Evolutionary conservation across 2,888 invertebrate species (phyloP).

Genomic region (Synanthedon andrenaeformis): DNA sequence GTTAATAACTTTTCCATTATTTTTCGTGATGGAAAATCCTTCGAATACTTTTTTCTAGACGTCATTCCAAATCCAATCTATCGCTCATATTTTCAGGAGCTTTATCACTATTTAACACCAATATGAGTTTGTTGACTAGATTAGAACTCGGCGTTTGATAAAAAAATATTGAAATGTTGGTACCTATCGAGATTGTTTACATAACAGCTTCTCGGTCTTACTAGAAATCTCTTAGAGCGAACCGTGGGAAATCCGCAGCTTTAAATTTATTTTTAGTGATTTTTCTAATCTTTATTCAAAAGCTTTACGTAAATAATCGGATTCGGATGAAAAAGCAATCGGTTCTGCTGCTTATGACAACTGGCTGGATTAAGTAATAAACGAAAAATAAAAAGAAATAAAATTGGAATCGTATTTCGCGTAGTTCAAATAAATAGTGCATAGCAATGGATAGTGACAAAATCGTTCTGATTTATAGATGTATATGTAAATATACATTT

Average conservation of each 20-base stretch:
- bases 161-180: too few relatives aligned
- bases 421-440: constrained; percentile 41
- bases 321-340: constrained; percentile 40
- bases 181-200: too few relatives aligned
- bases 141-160: too few relatives aligned
- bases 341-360: constrained; percentile 40
- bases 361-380: constrained; percentile 20
- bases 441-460: constrained; percentile 25
- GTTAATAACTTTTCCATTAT: too few relatives aligned
- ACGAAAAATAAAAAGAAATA: constrained; percentile 19
- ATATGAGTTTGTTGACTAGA: too few relatives aligned
- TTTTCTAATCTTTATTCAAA: not conserved
- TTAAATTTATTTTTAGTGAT: constrained; percentile 16
- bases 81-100: too few relatives aligned
- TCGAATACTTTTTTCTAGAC: too few relatives aligned
- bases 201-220: too few relatives aligned
- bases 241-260: constrained; percentile 44
- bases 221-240: constrained; percentile 1
- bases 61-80: too few relatives aligned
- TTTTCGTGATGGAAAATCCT: too few relatives aligned
- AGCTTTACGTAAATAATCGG: constrained; percentile 38
- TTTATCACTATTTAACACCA: too few relatives aligned
- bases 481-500: not conserved
- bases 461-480: too few relatives aligned
- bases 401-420: constrained; percentile 35